Evolutionary conservation across 2,797 vertebrate species (phyloP), one percentile per base, ranked within the genome.

Genomic region (Phalloptychus januarius): DNA sequence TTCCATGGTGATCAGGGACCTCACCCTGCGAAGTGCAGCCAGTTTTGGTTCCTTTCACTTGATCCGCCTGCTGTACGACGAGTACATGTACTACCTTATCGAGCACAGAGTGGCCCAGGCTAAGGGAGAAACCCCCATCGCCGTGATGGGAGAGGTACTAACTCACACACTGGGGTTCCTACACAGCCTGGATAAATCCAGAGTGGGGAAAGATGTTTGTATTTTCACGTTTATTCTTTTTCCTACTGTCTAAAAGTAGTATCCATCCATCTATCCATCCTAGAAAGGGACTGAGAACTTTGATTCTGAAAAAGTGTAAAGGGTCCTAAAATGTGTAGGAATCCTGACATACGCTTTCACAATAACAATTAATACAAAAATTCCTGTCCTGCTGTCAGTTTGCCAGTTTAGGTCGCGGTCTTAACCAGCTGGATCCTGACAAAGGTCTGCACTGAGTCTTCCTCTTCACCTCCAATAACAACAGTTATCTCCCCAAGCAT

Each of bases 41-140:
- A 98, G 97, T 91, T 98, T 98, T 2, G 97, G 97, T 74, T 98
- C 97, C 71, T 98, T 98, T 93, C 97, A 98, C 88, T 94, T 98
- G 79, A 98, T 98, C 90, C 96, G 97, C 31, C 95, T 98, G 86
- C 94, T 98, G 31, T 98, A 98, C 1, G 97, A 98, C 1, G 97
- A 98, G 91, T 98, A 98, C 94, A 98, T 98, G 97, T 98, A 98
- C 92, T 98, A 98, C 91, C 94, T 98, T 93, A 97, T 98, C 71
- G 97, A 98, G 90, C 97, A 98, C 89, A 92, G 97, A 23, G 97
- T 98, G 85, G 97, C 97, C 23, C 96, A 97, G 90, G 97, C 97
- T 73, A 97, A 97, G 90, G 97, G 97, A 83, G 97, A 98, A 91
- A 98, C 97, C 13, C 97, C 97, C 38, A 98, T 98, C 1, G 97